phyloP scores from a whole-genome alignment of 2,113 vertebrate species.

The Calyptommatus sinebrachiatus region DNA sequence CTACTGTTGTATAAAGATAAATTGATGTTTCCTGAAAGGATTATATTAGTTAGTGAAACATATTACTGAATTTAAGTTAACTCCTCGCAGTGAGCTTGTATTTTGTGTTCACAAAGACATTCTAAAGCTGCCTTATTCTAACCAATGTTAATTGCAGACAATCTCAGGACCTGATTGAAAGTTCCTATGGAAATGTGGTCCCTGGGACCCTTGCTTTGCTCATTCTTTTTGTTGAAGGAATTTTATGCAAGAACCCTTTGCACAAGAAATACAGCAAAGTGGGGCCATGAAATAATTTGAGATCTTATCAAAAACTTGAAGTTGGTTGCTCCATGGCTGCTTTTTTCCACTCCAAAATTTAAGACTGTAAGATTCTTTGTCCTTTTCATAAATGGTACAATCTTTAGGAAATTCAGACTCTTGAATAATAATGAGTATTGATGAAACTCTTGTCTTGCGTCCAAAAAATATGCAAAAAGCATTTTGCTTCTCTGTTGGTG shows the following conservation, averaged over 20 bases:
- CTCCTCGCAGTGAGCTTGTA: not conserved
- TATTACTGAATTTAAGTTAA: not conserved
- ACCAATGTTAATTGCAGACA: constrained; percentile 6
- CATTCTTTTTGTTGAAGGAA: not conserved
- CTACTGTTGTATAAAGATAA: not conserved
- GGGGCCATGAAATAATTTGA: not conserved
- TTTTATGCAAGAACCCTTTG: not conserved
- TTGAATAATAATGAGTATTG: not conserved
- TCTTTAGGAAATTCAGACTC: not conserved
- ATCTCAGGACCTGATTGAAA: not conserved
- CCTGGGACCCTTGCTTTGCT: not conserved
- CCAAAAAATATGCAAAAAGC: not conserved
- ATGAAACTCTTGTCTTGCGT: not conserved
- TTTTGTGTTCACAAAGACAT: not conserved
- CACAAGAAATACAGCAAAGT: not conserved
- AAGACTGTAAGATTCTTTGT: not conserved
- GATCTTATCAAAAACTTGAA: constrained; percentile 5
- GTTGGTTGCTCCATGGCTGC: not conserved
- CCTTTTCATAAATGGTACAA: not conserved
- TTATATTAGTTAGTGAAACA: not conserved
- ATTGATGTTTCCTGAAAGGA: too few species aligned
- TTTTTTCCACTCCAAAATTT: not conserved
- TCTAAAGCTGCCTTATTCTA: not conserved
- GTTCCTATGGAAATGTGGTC: not conserved
- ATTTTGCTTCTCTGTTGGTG: not conserved